These are phyloP conservation scores for Ariopsis seemanni DNA, from an alignment of 2,113 vertebrate genomes.

Conservation along the genomic window DNA sequence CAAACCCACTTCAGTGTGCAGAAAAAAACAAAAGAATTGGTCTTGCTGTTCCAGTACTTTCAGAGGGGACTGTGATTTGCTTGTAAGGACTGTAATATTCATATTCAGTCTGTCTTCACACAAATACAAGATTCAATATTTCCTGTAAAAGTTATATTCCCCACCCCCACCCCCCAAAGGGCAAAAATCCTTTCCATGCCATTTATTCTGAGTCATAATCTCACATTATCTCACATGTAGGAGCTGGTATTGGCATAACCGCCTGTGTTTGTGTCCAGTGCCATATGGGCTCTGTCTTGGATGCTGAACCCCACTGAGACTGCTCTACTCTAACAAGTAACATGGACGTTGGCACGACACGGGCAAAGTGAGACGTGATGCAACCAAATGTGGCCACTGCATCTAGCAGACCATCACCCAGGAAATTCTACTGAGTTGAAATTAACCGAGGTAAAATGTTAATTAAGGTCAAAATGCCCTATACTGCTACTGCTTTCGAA, in stretches of 20 bases:
- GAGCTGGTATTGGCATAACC: constrained; percentile 3
- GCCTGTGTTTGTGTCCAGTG: constrained; percentile 14
- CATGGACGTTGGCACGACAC: constrained; percentile 15
- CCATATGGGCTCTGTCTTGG: constrained; percentile 49
- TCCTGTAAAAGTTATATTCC: background rate
- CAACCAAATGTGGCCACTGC: constrained; percentile 7
- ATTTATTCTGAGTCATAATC: background rate
- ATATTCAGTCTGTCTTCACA: too few relatives aligned
- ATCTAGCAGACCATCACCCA: background rate
- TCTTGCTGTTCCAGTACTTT: too few relatives aligned
- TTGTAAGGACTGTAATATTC: too few relatives aligned
- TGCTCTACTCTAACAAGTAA: constrained; percentile 25
- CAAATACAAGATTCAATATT: background rate
- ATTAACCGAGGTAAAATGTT: background rate
- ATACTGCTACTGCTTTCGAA: background rate
- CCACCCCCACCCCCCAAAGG: background rate
- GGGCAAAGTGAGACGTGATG: constrained; percentile 8
- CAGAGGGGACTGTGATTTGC: too few relatives aligned
- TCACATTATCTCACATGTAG: background rate
- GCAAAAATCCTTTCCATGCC: background rate
- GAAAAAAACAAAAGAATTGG: too few relatives aligned
- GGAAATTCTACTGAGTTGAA: background rate
- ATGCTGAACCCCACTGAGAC: constrained; percentile 23
- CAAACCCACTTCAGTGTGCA: too few relatives aligned
- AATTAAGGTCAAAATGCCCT: background rate